These are phyloP conservation scores for Sphenodon punctatus DNA, from an alignment of 2,797 vertebrate genomes.

Conservation along the genomic window DNA sequence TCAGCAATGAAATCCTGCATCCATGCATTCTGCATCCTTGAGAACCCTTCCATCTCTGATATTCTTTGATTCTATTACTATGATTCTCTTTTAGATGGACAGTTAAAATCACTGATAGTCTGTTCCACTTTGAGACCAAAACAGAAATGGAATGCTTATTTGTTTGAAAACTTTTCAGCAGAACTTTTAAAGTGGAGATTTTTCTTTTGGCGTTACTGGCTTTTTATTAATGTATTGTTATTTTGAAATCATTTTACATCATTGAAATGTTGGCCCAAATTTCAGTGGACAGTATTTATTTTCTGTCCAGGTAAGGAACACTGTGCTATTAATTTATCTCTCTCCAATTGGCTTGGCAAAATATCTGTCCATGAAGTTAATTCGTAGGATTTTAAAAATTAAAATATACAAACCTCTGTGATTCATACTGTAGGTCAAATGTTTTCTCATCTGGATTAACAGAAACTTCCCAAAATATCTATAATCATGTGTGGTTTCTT, in stretches of 20 bases:
- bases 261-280: accelerated
- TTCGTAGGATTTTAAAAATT: not conserved
- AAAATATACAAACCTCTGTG: not conserved
- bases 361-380: not conserved
- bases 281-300: not conserved
- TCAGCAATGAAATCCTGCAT: too few species aligned
- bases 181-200: not conserved
- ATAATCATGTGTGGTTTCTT: not conserved
- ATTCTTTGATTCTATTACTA: too few species aligned
- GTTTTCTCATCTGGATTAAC: not conserved
- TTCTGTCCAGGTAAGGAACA: not conserved
- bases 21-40: too few species aligned
- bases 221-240: not conserved
- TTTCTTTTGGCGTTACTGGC: not conserved
- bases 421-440: accelerated
- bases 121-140: too few species aligned
- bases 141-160: too few species aligned
- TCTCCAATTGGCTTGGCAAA: not conserved
- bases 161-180: not conserved
- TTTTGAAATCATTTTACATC: not conserved
- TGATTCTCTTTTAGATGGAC: too few species aligned
- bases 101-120: too few species aligned
- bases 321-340: not conserved
- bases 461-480: not conserved
- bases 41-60: too few species aligned